Base-by-base conservation (phyloP, 64 coral and sea anemone species). In the Orbicella faveolata region DNA sequence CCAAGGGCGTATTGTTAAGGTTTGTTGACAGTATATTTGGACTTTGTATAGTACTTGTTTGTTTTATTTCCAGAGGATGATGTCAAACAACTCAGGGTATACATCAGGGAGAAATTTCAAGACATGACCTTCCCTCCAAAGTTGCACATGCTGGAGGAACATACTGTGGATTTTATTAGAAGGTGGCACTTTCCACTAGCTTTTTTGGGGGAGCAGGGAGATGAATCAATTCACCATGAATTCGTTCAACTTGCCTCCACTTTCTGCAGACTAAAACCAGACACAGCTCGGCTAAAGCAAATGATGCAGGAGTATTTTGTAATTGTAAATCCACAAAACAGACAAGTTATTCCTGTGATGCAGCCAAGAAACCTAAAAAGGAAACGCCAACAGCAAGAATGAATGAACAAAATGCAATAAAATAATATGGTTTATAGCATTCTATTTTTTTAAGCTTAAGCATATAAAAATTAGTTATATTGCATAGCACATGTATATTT, bases 141-240 rank as follows among this genome's bases (percentile, higher is more conserved):
- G 87, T 74, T 88, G 52, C 87, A 88, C 73, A 88, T 88, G 87
- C 77, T 88, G 51, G 87, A 88, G 23, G 87, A 88, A 23, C 87
- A 88, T 21, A 52, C 76, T n/a, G 39, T 87, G 35, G 63, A 88
- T 2, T 88, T 88, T 30, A 88, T 88, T 18, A 57, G 51, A 13
- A 33, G 39, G 54, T 55, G 51, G 61, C 20, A 53, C 52, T 53
- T 53, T 10, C 52, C 52, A 53, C 52, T 53, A 53, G 83, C 63
- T 12, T 86, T 70, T 51, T 86, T 86, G 13, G 83, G 83, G 2
- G 59, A 84, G 67, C 81, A 84, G 34, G 81, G 30, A 37, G 81
- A 34, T 15, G 81, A 84, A 66, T 67, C 59, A 0, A 73, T 86
- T 19, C 64, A 86, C 64, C 63, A 86, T 20, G 64, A 86, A 73